Evolutionary conservation across 2,888 invertebrate species (phyloP), one percentile per base, ranked within the genome.

Genomic region (Lypha dubia): DNA sequence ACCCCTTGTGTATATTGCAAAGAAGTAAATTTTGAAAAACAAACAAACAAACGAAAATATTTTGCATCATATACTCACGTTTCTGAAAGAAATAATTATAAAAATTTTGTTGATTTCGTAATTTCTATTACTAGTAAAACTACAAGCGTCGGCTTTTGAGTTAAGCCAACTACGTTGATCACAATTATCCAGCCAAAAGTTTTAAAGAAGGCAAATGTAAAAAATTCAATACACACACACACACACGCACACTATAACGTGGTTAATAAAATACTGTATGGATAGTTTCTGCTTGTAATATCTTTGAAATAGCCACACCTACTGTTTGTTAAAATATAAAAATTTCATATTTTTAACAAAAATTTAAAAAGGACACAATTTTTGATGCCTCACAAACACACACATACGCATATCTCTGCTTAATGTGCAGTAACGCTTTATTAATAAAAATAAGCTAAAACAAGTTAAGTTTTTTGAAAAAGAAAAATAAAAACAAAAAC

Each of bases 301-400:
- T 77, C 84, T 80, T 80, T 73, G 84, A 62, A 84, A 73, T 84
- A 81, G 84, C 84, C 84, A 84, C 84, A 81, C 84, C 84, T 84
- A 84, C 84, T 77, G 81, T 63, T 81, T 58, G 84, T 70, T 77
- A 28, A 74, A 70, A 74, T 70, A 84, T 84, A 84, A 74, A 84
- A 74, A 84, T 84, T 81, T 84, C 74, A 84, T 81, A 84, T 81
- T 84, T 84, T 84, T 81, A 84, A 74, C 84, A 81, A 81, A n/a
- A 81, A 81, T 77, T 77, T 81, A 71, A 82, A 82, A 71, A 82
- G 76, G 75, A 82, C 70, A 75, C 81, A 82, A 58, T 68, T 70
- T 76, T 82, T 76, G 81, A 82, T 76, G 81, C 46, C 17, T 28
- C 15, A 80, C 58, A 62, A 22, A 20, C 15, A 46, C 53, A 38